Evolutionary conservation across 2,888 invertebrate species (phyloP).

Genomic region (Troilus luridus): DNA sequence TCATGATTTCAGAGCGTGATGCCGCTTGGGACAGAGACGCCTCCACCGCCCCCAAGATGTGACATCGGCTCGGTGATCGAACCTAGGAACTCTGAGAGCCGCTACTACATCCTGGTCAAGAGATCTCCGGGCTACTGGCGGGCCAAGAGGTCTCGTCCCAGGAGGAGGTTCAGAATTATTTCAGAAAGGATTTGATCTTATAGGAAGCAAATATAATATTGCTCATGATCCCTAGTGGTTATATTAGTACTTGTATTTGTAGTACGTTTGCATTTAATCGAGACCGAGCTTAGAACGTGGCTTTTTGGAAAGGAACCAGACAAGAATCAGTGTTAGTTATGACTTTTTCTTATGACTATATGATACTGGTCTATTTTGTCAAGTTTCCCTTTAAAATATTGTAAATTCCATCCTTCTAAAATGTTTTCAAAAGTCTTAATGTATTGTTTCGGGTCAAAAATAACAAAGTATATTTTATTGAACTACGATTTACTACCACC

Average conservation of each 20-base stretch:
- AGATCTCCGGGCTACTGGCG: slow-evolving; percentile 43
- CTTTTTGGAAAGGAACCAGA: too few species aligned
- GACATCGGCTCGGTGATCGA: not conserved
- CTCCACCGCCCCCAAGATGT: slow-evolving; percentile 37
- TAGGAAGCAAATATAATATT: not conserved
- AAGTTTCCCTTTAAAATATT: too few species aligned
- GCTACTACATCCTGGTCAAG: slow-evolving; percentile 49
- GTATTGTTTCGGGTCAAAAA: too few species aligned
- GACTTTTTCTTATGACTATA: too few species aligned
- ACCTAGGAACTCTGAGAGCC: not conserved
- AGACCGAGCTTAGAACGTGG: too few species aligned
- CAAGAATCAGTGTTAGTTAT: too few species aligned
- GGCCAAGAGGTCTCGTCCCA: slow-evolving; percentile 17
- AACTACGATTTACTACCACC: too few species aligned
- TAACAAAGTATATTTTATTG: too few species aligned
- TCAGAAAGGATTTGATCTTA: not conserved
- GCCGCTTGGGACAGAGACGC: not conserved
- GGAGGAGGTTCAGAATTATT: slow-evolving; percentile 44
- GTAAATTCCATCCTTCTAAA: too few species aligned
- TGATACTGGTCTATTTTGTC: too few species aligned
- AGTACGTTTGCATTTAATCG: too few species aligned
- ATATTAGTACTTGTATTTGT: not conserved
- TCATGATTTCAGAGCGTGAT: not conserved
- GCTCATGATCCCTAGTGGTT: not conserved
- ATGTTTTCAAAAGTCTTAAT: too few species aligned